Base-by-base conservation (phyloP, 2,113 vertebrate species). In the Ursus arctos region DNA sequence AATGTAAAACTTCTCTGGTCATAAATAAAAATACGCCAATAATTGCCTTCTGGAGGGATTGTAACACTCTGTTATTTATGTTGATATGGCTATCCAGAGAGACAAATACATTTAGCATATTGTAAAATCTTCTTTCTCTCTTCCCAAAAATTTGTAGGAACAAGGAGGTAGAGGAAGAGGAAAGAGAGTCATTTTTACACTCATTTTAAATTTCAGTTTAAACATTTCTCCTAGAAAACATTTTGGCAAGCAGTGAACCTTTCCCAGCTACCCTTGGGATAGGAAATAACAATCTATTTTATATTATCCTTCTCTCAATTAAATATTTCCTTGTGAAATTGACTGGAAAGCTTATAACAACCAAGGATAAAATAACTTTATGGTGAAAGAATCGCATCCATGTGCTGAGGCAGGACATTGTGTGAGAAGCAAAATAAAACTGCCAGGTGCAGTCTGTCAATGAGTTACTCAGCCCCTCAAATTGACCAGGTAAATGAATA, bases 301-400 rank as follows among this genome's bases (percentile, higher is more conserved):
- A 88, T 83, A 96, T 93, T 83, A 79, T 86, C 69, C 79, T 93
- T 94, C 72, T 94, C 53, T 85, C 65, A 92, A 80, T 97, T 95
- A 98, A 98, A 94, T 94, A 82, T 71, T 98, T 98, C 89, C 91
- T 95, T 72, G 74, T 95, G 88, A 98, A 98, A 98, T 96, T 91
- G 65, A 49, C 94, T 49, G 5, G 55, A 93, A 55, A 69, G 33
- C 85, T 96, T 93, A 69, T 96, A 96, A 97, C 92, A 98, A 95
- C 87, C 57, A 94, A 96, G 91, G 0, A 21, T 86, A 94, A 96
- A 88, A 65, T 61, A 92, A 69, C 65, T 95, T 80, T 91, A 95
- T 76, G 53, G 51, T 96, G n/a, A 94, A 88, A 88, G 19, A 0
- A 0, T 59, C 47, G 63, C n/a, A 15, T 88, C 55, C 33, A 36